Evolutionary conservation across 1,140 invertebrate species (phyloP).

Genomic region (Bemisia tabaci): DNA sequence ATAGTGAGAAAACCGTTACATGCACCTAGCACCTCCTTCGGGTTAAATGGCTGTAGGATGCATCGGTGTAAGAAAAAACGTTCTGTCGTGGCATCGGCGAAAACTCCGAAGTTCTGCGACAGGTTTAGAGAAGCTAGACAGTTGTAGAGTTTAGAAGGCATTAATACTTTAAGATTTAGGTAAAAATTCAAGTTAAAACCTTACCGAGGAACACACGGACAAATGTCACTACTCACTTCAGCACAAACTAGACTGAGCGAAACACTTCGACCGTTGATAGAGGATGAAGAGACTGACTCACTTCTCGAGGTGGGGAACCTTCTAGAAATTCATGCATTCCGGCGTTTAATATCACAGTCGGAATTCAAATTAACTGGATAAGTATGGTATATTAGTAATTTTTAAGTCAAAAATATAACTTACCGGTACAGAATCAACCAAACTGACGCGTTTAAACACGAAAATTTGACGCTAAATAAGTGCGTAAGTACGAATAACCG

Average conservation of each 20-base stretch:
- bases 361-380: not conserved
- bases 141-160: too few species aligned
- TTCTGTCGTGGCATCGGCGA: too few species aligned
- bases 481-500: not conserved
- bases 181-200: not conserved
- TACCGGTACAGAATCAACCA: not conserved
- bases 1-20: not conserved
- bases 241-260: not conserved
- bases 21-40: not conserved
- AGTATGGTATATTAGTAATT: not conserved
- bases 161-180: not conserved
- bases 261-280: not conserved
- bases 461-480: not conserved
- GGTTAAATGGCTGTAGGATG: not conserved
- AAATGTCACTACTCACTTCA: not conserved
- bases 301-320: not conserved
- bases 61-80: not conserved
- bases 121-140: too few species aligned
- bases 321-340: not conserved
- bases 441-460: conserved; percentile 2
- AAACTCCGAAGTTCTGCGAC: too few species aligned
- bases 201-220: not conserved
- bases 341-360: not conserved
- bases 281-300: not conserved
- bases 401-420: not conserved